phyloP scores from a whole-genome alignment of 2,797 vertebrate genomes.

The Sus cebifrons region DNA sequence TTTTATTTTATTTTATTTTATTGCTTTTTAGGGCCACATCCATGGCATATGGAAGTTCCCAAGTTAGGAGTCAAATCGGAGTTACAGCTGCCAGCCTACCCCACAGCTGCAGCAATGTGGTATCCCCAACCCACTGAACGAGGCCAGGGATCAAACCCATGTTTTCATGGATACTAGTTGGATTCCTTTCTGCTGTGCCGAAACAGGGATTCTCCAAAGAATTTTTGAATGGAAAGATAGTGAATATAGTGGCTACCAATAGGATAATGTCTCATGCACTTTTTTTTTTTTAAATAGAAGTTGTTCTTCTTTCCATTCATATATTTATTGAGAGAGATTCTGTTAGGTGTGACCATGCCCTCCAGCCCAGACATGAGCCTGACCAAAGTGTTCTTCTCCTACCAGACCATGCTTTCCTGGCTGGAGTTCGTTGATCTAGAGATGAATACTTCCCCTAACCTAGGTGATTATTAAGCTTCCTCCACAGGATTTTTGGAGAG shows the following conservation, averaged over 20 bases:
- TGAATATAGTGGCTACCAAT: neutral
- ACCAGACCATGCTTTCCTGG: neutral
- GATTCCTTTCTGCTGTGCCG: no score
- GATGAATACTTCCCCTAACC: neutral
- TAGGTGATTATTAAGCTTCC: neutral
- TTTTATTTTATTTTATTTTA: no score
- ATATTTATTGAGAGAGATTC: neutral
- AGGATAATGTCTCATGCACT: neutral
- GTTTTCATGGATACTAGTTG: no score
- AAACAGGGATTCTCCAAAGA: no score
- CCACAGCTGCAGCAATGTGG: no score
- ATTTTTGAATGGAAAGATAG: neutral
- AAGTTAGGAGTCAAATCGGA: no score
- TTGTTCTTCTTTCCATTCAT: neutral
- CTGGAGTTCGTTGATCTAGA: neutral
- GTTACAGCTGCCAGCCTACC: no score
- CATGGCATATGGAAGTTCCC: no score
- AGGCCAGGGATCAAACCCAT: no score
- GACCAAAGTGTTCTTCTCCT: neutral
- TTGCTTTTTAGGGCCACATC: no score
- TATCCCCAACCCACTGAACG: no score
- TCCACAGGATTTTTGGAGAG: neutral
- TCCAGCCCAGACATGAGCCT: neutral
- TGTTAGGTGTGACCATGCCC: neutral
- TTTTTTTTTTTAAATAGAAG: neutral